Base-by-base conservation (phyloP, 2,113 vertebrate genomes). In the Cryptoleucopteryx plumbea region DNA sequence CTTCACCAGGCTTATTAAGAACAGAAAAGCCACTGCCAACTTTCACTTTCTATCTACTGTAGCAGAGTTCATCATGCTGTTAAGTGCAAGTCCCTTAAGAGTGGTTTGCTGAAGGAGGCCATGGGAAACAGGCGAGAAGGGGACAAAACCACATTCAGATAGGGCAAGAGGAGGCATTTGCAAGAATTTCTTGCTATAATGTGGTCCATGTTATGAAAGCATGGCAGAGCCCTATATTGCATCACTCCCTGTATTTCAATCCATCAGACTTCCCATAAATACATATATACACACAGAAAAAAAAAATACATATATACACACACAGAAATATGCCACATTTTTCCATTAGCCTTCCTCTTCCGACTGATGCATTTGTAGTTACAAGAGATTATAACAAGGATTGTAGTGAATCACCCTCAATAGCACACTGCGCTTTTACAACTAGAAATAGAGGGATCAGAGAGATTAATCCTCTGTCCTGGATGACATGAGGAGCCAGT, bases 361-460 rank as follows among this genome's bases (percentile, higher is more conserved):
- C 38, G 31, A 92, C 66, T 52, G 67, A 78, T 58, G n/a, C 5
- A 4, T 87, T 66, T 2, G 0, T 55, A 82, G 63, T 82, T 94
- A 95, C 78, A 95, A 91, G 66, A 91, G 87, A 95, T 83, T 93
- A 77, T 73, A 87, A 90, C 38, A 80, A 84, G 71, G 86, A 91
- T 34, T 91, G 84, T 31, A 62, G 53, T 36, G 45, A 96, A 83
- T 95, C 89, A 91, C 67, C 67, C 87, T 80, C 87, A 77, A 40
- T 17, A 93, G 67, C 62, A 85, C 45, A 56, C 42, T 80, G 89
- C 0, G 36, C 82, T 94, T 88, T 95, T 95, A 91, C 93, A 95
- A 95, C 94, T 92, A 93, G 97, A 96, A 97, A 97, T 94, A 96
- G 84, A 95, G n/a, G 63, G 94, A 93, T 97, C 89, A 96, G 89